Evolutionary conservation across 2,797 vertebrate species (phyloP), one percentile per base, ranked within the genome.

Genomic region (Acanthis flammea): DNA sequence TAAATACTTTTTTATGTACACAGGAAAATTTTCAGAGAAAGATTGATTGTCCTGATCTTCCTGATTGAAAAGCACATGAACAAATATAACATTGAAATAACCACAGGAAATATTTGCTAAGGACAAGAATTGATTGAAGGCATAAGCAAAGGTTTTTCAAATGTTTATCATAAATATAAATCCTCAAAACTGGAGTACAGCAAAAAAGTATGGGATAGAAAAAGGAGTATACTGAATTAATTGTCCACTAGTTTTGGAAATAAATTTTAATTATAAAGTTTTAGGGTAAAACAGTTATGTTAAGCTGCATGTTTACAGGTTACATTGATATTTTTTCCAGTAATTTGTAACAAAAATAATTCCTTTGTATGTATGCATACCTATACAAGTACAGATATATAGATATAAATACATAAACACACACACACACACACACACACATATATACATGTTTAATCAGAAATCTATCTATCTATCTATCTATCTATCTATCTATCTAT

Each of bases 51-150:
- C 31, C 30, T 37, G 21, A 68, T 81, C 31, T 45, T 62, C 55
- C 24, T 48, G 41, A 47, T 39, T 73, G 58, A 61, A 86, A 86
- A 74, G 2, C 25, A 84, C 22, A 58, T 57, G 66, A 62, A 60
- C 16, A 81, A 77, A 91, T 77, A 81, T 7, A 80, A 37, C 12
- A 58, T 21, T 57, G 62, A 74, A 78, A 79, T 71, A 70, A 51
- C 19, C 12, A 75, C 19, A 61, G 12, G 33, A 97, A 89, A 81
- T 76, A 75, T 68, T 73, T 92, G 22, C 18, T 62, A 78, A 77
- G 42, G 50, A 44, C 7, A 79, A 77, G 24, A 81, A 75, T 6
- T 84, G 47, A 72, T 39, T 3, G 4, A 87, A 80, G n/a, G 30
- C 10, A 66, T 50, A 25, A 94, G 18, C 9, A 87, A 87, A 90